phyloP scores from a whole-genome alignment of 2,113 vertebrate species.

The Zapus hudsonius region DNA sequence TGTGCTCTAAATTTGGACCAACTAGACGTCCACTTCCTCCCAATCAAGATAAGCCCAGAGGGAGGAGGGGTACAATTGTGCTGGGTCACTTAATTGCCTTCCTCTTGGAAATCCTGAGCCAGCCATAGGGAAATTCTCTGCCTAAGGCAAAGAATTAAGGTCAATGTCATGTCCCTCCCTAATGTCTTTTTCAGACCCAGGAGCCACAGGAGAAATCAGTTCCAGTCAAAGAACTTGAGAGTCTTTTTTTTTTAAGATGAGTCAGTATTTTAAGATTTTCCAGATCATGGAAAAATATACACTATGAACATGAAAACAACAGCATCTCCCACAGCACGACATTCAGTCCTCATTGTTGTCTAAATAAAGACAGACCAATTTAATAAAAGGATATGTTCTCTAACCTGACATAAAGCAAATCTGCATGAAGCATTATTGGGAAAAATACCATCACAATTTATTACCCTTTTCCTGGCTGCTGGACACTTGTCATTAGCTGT shows the following conservation, averaged over 20 bases:
- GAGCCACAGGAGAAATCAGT: constrained; percentile 66
- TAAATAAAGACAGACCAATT: constrained; percentile 64
- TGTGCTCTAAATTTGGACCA: constrained; percentile 70
- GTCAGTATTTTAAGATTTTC: constrained; percentile 67
- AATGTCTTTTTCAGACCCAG: constrained; percentile 72
- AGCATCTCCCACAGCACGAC: background rate
- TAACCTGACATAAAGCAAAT: background rate
- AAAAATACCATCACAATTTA: constrained; percentile 32
- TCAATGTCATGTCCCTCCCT: constrained; percentile 48
- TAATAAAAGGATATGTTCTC: background rate
- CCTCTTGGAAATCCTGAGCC: constrained; percentile 74
- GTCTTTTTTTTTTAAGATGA: constrained; percentile 8
- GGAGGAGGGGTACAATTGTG: constrained; percentile 51
- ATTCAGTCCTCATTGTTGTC: constrained; percentile 62
- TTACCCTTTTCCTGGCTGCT: constrained; percentile 28
- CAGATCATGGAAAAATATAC: constrained; percentile 71
- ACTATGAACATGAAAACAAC: constrained; percentile 59
- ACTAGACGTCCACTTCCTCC: constrained; percentile 66
- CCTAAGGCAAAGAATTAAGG: constrained; percentile 73
- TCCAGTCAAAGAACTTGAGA: constrained; percentile 67
- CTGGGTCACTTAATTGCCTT: constrained; percentile 75
- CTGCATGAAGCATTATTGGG: constrained; percentile 8
- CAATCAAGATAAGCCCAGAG: constrained; percentile 71
- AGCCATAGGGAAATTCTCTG: constrained; percentile 73
- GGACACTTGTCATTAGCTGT: constrained; percentile 32